Percentiles rank a stretch among this genome's conserved stretches.
Evolutionary conservation across 2,888 invertebrate species (phyloP).

Genomic region (Fragum whitleyi): DNA sequence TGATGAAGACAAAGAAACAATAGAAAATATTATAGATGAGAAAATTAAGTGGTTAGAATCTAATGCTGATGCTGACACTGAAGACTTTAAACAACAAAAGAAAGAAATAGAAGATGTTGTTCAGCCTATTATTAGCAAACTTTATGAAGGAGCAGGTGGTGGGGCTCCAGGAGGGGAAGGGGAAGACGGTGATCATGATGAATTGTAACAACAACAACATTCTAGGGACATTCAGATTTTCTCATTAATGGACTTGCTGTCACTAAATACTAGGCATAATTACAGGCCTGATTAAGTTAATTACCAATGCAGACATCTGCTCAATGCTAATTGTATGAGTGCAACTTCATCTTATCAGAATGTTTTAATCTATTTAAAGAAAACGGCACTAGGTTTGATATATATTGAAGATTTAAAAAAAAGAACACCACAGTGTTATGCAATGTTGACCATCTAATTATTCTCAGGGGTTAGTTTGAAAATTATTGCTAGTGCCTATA

Average conservation of each 20-base stretch:
- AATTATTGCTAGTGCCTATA: too few species aligned
- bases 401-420: too few species aligned
- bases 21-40: slow-evolving; percentile 96
- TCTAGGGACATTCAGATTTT: slow-evolving; percentile 10
- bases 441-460: too few species aligned
- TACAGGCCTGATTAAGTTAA: too few species aligned
- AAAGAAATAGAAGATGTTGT: slow-evolving; percentile 97
- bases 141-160: slow-evolving; percentile 92
- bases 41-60: slow-evolving; percentile 99
- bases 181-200: slow-evolving; percentile 54
- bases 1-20: slow-evolving; percentile 95
- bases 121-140: slow-evolving; percentile 97
- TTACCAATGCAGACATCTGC: too few species aligned
- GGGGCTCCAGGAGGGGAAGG: slow-evolving; percentile 43
- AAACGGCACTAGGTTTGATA: too few species aligned
- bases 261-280: not conserved
- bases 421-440: too few species aligned
- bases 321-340: too few species aligned
- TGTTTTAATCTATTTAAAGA: too few species aligned
- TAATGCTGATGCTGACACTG: slow-evolving; percentile 95
- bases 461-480: too few species aligned
- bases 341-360: too few species aligned
- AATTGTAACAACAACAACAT: slow-evolving; percentile 49
- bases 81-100: slow-evolving; percentile 96
- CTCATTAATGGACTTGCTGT: slow-evolving; percentile 13